phyloP scores from a whole-genome alignment of 2,888 invertebrate genomes.

The Dryococelus australis region DNA sequence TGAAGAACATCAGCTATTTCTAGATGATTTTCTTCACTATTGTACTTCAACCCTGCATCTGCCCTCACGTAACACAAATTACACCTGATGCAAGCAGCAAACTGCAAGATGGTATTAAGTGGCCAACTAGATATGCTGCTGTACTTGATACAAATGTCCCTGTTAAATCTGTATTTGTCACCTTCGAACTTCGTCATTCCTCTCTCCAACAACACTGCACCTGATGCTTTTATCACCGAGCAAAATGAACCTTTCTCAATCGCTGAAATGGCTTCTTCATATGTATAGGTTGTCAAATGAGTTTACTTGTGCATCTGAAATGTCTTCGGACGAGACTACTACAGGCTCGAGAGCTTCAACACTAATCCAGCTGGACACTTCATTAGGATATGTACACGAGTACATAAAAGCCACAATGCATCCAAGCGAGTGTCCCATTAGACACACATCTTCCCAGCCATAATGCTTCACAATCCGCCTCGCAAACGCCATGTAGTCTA shows the following conservation, averaged over 20 bases:
- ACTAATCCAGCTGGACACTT: slow-evolving; percentile 47
- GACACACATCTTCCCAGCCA: slow-evolving; percentile 48
- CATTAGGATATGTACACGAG: slow-evolving; percentile 48
- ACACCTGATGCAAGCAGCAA: slow-evolving; percentile 50
- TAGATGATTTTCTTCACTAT: slow-evolving; percentile 46
- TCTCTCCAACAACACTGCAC: slow-evolving; percentile 75
- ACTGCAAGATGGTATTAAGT: slow-evolving; percentile 45
- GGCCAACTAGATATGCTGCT: slow-evolving; percentile 45
- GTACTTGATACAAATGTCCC: slow-evolving; percentile 79
- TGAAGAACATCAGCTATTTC: slow-evolving; percentile 46
- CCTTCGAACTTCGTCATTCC: slow-evolving; percentile 67
- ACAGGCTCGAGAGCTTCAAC: slow-evolving; percentile 48
- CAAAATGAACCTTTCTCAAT: slow-evolving; percentile 17
- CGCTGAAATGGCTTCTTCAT: slow-evolving; percentile 32
- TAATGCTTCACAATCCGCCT: slow-evolving; percentile 49
- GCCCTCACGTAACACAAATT: slow-evolving; percentile 53
- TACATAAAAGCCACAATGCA: slow-evolving; percentile 48
- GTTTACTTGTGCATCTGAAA: background rate
- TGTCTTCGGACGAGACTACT: slow-evolving; percentile 25
- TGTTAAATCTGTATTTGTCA: slow-evolving; percentile 63
- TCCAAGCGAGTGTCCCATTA: slow-evolving; percentile 50
- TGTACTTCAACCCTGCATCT: slow-evolving; percentile 50
- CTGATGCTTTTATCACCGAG: slow-evolving; percentile 72
- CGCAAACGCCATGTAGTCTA: slow-evolving; percentile 47
- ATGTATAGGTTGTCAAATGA: slow-evolving; percentile 32